Conservation (phyloP, 2,888 invertebrate species). For the Iselma pallidipennis region DNA sequence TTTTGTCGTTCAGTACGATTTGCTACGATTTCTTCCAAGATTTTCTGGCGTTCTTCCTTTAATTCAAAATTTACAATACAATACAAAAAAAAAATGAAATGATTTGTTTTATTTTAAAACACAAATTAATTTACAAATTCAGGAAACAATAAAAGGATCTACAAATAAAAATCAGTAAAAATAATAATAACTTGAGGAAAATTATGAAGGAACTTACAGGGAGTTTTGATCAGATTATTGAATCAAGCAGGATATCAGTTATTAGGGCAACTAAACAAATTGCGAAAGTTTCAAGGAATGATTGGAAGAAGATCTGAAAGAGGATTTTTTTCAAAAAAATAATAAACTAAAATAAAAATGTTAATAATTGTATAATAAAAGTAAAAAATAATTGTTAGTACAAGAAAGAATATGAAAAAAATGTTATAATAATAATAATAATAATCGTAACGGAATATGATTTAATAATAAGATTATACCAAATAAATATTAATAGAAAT, state of each 20-base stretch:
- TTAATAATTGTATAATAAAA: not conserved
- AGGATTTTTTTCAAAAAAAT: not conserved
- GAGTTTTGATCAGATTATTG: not conserved
- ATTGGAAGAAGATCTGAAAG: not conserved
- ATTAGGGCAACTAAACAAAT: not conserved
- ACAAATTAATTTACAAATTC: slow-evolving; percentile 1
- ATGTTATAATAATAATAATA: not conserved
- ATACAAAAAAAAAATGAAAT: not conserved
- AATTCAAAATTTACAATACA: not conserved
- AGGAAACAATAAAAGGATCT: not conserved
- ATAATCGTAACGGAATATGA: not conserved
- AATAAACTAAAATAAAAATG: no score
- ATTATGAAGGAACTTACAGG: not conserved
- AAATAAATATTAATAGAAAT: slow-evolving; percentile 6
- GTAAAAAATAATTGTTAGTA: slow-evolving; percentile 2
- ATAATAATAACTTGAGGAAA: not conserved
- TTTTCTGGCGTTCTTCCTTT: slow-evolving; percentile 75
- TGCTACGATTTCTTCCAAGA: slow-evolving; percentile 73
- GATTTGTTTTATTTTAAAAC: not conserved
- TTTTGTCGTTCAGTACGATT: slow-evolving; percentile 67
- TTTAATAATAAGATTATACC: not conserved
- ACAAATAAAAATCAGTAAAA: slow-evolving; percentile 6
- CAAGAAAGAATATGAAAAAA: not conserved
- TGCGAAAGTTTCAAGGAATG: no score
- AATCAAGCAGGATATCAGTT: not conserved